phyloP scores from a whole-genome alignment of 2,113 vertebrate genomes.

The Dasyornis broadbenti region DNA sequence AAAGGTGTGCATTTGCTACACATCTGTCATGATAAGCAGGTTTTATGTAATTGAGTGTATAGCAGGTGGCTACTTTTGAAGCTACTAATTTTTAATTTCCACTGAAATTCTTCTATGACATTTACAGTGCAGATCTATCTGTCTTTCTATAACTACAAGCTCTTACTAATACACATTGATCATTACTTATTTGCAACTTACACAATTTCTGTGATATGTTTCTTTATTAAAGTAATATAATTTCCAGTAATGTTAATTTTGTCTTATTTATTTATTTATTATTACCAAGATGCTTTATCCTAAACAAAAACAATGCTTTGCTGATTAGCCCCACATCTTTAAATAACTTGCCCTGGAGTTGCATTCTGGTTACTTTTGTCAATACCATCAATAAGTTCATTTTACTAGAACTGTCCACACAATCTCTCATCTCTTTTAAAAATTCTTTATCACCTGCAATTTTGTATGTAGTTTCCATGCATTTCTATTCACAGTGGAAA shows the following conservation, averaged over 20 bases:
- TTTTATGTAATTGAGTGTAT: neutral
- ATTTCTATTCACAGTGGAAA: neutral
- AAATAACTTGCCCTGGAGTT: neutral
- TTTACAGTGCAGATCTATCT: neutral
- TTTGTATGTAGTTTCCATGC: neutral
- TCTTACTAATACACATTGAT: neutral
- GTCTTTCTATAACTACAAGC: neutral
- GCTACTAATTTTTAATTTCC: neutral
- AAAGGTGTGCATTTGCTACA: neutral
- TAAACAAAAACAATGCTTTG: neutral
- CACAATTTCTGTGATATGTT: neutral
- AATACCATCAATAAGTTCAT: neutral
- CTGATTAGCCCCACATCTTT: accelerated
- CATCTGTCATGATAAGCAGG: neutral
- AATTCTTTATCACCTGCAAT: neutral
- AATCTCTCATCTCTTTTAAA: neutral
- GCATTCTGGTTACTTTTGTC: neutral
- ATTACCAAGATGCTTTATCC: neutral
- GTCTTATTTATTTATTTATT: neutral
- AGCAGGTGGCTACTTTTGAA: neutral
- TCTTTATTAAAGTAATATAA: neutral
- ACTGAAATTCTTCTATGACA: neutral
- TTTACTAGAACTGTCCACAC: neutral
- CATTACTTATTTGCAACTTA: neutral
- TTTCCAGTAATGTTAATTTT: neutral